Evolutionary conservation across 2,797 vertebrate genomes (phyloP).

Genomic region (Lateolabrax maculatus): DNA sequence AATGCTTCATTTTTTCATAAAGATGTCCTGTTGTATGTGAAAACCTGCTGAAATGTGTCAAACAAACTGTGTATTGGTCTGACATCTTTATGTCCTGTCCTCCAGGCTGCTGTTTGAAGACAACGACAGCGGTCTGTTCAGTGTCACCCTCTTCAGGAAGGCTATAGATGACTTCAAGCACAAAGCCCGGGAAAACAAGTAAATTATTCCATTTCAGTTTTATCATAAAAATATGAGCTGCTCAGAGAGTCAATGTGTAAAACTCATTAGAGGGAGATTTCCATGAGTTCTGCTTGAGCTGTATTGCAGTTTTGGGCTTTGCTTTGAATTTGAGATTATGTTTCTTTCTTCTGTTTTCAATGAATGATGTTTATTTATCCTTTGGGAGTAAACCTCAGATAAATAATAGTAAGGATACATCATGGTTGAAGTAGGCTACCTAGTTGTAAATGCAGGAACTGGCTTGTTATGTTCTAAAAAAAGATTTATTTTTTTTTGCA

Average conservation of each 20-base stretch:
- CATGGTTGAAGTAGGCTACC: constrained; percentile 7
- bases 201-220: constrained; percentile 58
- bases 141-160: constrained; percentile 97
- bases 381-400: constrained; percentile 8
- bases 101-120: constrained; percentile 95
- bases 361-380: not conserved
- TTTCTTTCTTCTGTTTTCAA: not conserved
- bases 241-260: not conserved
- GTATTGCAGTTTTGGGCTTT: not conserved
- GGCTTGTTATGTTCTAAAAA: constrained; percentile 32
- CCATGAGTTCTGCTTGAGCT: not conserved
- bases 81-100: constrained; percentile 50
- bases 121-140: constrained; percentile 96
- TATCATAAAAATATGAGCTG: not conserved
- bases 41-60: not conserved
- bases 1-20: not conserved
- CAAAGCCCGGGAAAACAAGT: constrained; percentile 98
- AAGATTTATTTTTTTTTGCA: constrained; percentile 19
- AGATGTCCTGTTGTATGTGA: not conserved
- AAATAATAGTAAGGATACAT: constrained; percentile 2
- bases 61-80: not conserved
- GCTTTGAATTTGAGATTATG: not conserved
- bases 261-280: not conserved
- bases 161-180: constrained; percentile 98
- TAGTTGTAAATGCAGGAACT: constrained; percentile 4